Base-by-base conservation (phyloP, 2,888 invertebrate species). In the Phasia obesa region DNA sequence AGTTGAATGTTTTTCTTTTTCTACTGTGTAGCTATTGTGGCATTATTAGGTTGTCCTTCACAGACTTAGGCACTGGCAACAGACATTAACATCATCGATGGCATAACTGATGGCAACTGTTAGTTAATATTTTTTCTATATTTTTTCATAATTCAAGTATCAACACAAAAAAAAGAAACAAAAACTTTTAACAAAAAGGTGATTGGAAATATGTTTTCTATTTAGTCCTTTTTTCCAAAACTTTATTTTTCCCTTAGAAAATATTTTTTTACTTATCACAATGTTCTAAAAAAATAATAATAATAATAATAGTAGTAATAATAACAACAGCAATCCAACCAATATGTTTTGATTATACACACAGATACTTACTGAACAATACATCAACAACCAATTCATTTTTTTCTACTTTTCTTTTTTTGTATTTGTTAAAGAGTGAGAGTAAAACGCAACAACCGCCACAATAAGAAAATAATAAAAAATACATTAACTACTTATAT, bases 401-500 rank as follows among this genome's bases (percentile, higher is more conserved):
- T 17, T 4, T 15, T 47, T 47, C 5, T 47, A 7, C 9, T 6
- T 4, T 17, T 17, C 53, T 53, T 74, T 44, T 59, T 35, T 57
- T 25, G 23, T 74, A 62, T 31, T 59, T 71, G 57, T 57, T 19
- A 44, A 51, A 55, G 51, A 70, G 62, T 70, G 70, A 62, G 53
- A 60, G 55, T 62, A 51, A 62, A 67, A 44, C 23, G 57, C 47
- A 60, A 44, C 62, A 44, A 31, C 42, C 35, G 23, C 31, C 55
- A 64, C 25, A 74, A 64, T 44, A 38, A 51, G 31, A 67, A 25
- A 53, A 67, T 35, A 67, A 53, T n/a, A 55, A 55, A 15, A 83
- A 62, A 77, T 78, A 83, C 83, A 83, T 78, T 83, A 74, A 75
- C 70, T 83, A 79, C 75, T 79, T 83, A 77, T 77, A 60, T 49